A percentile compares a stretch with the other conserved stretches of the same genome.
phyloP scores from a whole-genome alignment of 1,140 invertebrate genomes.

The Nilaparvata lugens region DNA sequence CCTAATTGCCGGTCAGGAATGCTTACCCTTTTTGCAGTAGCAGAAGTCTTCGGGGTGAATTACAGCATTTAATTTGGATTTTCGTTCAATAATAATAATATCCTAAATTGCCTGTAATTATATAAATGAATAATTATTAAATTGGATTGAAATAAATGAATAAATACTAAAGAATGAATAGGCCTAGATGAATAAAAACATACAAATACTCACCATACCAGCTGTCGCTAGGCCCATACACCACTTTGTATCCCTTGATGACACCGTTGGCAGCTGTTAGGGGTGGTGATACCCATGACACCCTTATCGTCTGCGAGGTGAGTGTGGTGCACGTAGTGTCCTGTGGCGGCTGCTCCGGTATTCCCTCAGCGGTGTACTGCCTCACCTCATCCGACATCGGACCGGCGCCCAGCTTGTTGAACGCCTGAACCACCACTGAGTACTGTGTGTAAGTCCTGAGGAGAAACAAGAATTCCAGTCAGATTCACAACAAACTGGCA shows the following conservation, averaged over 20 bases:
- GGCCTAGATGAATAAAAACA: background rate
- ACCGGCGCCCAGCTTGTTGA: slow-evolving; percentile 88
- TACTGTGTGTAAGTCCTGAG: slow-evolving; percentile 86
- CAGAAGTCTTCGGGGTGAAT: too few species aligned
- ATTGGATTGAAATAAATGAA: too few species aligned
- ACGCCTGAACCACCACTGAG: slow-evolving; percentile 87
- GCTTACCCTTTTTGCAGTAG: too few species aligned
- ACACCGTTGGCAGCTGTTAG: slow-evolving; percentile 84
- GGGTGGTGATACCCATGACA: slow-evolving; percentile 88
- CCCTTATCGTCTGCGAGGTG: slow-evolving; percentile 85
- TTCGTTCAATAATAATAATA: too few species aligned
- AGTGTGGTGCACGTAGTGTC: slow-evolving; percentile 84
- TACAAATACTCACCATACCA: slow-evolving; percentile 70
- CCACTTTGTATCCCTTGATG: slow-evolving; percentile 93
- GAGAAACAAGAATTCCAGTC: too few species aligned
- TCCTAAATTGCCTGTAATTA: too few species aligned
- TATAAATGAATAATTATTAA: too few species aligned
- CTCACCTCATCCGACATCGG: slow-evolving; percentile 82
- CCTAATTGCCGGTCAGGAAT: too few species aligned
- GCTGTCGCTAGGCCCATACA: slow-evolving; percentile 83
- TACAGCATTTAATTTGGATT: too few species aligned
- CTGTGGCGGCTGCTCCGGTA: slow-evolving; percentile 86
- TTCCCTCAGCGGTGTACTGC: slow-evolving; percentile 85
- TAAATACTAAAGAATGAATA: slow-evolving; percentile 7
- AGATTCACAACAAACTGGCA: too few species aligned